phyloP scores from a whole-genome alignment of 2,113 vertebrate genomes.

The Mormyrus iriodes region DNA sequence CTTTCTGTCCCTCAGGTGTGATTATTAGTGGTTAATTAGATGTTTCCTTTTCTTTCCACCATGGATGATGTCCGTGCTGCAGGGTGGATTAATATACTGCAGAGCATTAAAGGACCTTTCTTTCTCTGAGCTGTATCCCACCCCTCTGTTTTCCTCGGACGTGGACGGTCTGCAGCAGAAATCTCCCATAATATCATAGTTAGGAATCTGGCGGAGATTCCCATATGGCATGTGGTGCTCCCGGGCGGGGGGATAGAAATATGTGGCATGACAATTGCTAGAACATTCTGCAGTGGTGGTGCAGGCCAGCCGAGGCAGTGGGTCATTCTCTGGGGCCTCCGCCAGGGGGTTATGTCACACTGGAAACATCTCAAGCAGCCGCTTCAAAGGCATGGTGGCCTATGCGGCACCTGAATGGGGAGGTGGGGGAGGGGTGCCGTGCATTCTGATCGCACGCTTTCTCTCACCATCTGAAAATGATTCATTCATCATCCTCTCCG shows the following conservation, averaged over 20 bases:
- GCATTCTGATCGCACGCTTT: not conserved
- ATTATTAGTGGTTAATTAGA: constrained; percentile 43
- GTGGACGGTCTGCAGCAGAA: constrained; percentile 13
- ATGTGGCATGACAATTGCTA: constrained; percentile 26
- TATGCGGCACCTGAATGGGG: not conserved
- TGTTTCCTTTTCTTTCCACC: constrained; percentile 51
- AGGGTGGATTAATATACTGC: constrained; percentile 48
- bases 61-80: constrained; percentile 41
- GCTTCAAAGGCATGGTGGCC: not conserved
- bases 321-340: constrained; percentile 12
- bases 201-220: constrained; percentile 3
- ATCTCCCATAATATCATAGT: constrained; percentile 17
- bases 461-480: not conserved
- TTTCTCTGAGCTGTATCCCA: not conserved
- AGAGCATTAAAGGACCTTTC: constrained; percentile 35
- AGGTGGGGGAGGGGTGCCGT: not conserved
- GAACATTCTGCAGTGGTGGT: constrained; percentile 31
- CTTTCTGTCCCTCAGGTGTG: constrained; percentile 29
- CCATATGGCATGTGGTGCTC: constrained; percentile 8
- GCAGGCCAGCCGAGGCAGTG: not conserved
- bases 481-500: not conserved
- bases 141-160: not conserved
- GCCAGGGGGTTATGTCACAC: constrained; percentile 8
- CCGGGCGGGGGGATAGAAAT: constrained; percentile 5
- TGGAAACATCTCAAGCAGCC: constrained; percentile 17